phyloP scores from a whole-genome alignment of 53 echinoderm and acorn worm genomes.

The Paelopatides confundens region DNA sequence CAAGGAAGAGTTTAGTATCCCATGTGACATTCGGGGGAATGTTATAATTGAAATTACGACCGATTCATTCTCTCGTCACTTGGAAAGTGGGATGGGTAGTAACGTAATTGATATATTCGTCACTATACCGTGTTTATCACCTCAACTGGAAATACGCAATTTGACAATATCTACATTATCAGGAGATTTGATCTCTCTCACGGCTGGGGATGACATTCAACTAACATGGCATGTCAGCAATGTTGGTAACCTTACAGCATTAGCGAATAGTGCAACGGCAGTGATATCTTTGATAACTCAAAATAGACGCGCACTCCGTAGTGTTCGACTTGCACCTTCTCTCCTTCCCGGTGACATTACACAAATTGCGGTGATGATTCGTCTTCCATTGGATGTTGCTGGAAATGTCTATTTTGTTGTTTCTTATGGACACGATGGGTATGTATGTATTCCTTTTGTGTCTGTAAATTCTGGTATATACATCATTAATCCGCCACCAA shows the following conservation, averaged over 20 bases:
- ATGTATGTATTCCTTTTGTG: not conserved
- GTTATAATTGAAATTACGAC: conserved; percentile 1
- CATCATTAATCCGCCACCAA: conserved; percentile 12
- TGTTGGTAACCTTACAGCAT: not conserved
- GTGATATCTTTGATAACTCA: not conserved
- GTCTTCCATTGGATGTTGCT: not conserved
- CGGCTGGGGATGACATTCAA: conserved; percentile 3
- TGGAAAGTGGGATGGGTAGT: conserved; percentile 12
- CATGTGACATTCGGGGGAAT: not conserved
- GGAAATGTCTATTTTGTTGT: not conserved
- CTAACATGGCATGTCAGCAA: not conserved
- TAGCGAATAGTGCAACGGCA: not conserved
- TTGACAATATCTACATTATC: not conserved
- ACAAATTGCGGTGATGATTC: not conserved
- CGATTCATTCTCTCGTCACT: not conserved
- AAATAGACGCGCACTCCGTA: not conserved
- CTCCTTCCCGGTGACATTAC: not conserved
- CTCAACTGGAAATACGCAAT: not conserved
- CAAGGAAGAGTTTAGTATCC: not conserved
- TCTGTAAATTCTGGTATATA: not conserved
- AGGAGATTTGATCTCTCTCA: not conserved
- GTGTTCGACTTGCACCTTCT: not conserved
- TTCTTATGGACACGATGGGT: not conserved
- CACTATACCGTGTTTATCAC: conserved; percentile 9
- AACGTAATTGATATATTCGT: not conserved